Conservation (phyloP, 2,797 vertebrate species). For the Acanthurus tractus region DNA sequence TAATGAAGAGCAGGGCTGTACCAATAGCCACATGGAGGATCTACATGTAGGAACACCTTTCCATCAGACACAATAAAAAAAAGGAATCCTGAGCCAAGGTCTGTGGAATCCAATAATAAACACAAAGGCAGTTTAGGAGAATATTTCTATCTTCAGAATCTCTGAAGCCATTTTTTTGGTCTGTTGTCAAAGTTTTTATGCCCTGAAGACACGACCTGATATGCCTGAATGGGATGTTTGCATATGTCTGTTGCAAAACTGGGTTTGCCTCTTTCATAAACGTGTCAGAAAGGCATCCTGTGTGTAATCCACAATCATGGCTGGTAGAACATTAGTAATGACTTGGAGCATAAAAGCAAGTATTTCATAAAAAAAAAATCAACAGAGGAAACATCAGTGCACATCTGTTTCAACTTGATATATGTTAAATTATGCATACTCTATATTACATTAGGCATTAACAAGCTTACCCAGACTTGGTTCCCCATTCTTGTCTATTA, state of each 20-base stretch:
- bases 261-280: constrained; percentile 42
- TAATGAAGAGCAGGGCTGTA: neutral
- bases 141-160: constrained; percentile 27
- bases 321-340: constrained; percentile 21
- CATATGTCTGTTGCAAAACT: constrained; percentile 46
- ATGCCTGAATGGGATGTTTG: constrained; percentile 53
- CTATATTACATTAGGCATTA: neutral
- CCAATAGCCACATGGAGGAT: neutral
- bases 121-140: constrained; percentile 17
- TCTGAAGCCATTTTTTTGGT: constrained; percentile 42
- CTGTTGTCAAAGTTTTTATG: constrained; percentile 36
- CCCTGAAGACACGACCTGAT: constrained; percentile 46
- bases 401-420: neutral
- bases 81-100: constrained; percentile 14
- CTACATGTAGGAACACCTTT: constrained; percentile 43
- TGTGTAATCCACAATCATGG: constrained; percentile 18
- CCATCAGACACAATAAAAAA: constrained; percentile 8
- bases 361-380: constrained; percentile 3
- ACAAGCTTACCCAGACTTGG: constrained; percentile 80
- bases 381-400: neutral
- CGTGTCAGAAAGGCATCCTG: constrained; percentile 70
- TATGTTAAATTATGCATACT: neutral
- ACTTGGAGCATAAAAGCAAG: neutral
- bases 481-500: constrained; percentile 75
- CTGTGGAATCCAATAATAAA: constrained; percentile 41